Conservation (phyloP, 2,113 vertebrate genomes). For the Cettia cetti region DNA sequence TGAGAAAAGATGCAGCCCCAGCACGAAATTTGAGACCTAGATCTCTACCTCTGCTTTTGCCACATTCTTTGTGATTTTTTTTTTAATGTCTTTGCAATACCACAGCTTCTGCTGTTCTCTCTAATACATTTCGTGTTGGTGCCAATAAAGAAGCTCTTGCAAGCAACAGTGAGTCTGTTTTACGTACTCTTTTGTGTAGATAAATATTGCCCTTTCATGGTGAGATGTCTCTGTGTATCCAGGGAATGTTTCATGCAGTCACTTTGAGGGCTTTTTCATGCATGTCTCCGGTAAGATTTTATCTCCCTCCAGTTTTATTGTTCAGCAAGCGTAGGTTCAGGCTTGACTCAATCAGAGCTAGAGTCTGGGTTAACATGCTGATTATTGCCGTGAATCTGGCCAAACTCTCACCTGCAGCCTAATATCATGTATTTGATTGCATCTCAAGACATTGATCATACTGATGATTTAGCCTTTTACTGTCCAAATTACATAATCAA, state of each 20-base stretch:
- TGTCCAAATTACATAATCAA: background rate
- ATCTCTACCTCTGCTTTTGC: background rate
- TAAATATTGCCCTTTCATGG: background rate
- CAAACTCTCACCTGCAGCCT: background rate
- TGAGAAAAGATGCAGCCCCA: background rate
- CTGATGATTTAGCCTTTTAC: background rate
- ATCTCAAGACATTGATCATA: background rate
- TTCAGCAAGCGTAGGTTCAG: background rate
- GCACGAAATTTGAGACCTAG: background rate
- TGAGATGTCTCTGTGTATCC: background rate
- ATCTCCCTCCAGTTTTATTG: background rate
- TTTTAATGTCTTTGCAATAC: accelerated
- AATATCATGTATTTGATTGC: background rate
- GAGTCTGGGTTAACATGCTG: background rate
- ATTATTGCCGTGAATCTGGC: background rate
- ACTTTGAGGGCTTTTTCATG: background rate
- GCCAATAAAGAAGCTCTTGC: background rate
- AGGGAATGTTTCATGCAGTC: background rate
- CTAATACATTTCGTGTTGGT: background rate
- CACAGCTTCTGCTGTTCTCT: background rate
- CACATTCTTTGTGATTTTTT: background rate
- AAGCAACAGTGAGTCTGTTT: background rate
- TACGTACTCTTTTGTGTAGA: background rate
- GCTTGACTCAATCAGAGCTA: background rate
- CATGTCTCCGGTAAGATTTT: background rate